Evolutionary conservation across 2,113 vertebrate species (phyloP).

Genomic region (Genyomyrus donnyi): DNA sequence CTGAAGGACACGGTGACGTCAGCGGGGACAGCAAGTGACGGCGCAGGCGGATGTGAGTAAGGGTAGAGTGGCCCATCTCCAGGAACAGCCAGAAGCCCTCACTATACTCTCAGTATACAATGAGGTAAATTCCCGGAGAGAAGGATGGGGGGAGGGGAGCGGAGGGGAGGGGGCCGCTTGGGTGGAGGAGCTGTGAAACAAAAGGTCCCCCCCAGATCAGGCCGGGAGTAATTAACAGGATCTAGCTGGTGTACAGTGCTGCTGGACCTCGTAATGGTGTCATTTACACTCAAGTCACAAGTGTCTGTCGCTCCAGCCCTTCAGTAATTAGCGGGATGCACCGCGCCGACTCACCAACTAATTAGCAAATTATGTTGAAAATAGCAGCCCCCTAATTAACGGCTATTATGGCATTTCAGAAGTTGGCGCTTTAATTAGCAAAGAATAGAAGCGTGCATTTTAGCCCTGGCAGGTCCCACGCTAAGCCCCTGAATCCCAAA

Average conservation of each 20-base stretch:
- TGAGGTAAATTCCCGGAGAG: neutral
- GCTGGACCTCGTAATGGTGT: conserved; percentile 72
- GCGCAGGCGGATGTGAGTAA: neutral
- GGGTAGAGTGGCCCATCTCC: neutral
- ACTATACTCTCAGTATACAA: neutral
- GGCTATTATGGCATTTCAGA: conserved; percentile 99
- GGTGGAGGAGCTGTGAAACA: conserved; percentile 10
- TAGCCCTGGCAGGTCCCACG: conserved; percentile 35
- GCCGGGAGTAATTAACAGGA: conserved; percentile 42
- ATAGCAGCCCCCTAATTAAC: conserved; percentile 98
- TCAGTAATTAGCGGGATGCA: conserved; percentile 88
- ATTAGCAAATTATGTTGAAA: conserved; percentile 99
- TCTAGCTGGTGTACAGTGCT: conserved; percentile 36
- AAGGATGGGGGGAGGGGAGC: neutral
- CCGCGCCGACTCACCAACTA: conserved; percentile 81
- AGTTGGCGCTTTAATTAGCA: conserved; percentile 97
- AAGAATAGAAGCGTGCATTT: conserved; percentile 76
- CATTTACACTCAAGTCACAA: conserved; percentile 87
- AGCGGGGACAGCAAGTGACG: neutral
- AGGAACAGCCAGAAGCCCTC: neutral
- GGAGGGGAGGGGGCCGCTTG: neutral
- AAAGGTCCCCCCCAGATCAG: conserved; percentile 31
- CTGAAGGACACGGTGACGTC: neutral
- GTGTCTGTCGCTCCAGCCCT: conserved; percentile 74
- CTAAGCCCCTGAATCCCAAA: neutral